These are phyloP conservation scores for Paramormyrops kingsleyae DNA, from an alignment of 2,113 vertebrate species.

Conservation along the genomic window DNA sequence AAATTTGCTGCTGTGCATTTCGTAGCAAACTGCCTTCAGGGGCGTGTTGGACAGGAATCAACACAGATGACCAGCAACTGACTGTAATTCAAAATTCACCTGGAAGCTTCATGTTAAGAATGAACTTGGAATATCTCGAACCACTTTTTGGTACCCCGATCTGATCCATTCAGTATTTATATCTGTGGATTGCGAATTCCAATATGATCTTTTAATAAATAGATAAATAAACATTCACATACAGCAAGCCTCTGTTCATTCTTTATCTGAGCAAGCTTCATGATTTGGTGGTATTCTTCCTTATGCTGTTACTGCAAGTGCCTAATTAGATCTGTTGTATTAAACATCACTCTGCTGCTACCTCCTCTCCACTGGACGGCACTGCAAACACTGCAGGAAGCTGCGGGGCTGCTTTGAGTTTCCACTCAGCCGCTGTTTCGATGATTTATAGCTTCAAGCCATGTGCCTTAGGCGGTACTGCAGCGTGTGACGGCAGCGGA, in stretches of 20 bases:
- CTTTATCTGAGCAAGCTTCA: not conserved
- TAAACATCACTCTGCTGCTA: not conserved
- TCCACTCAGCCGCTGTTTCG: not conserved
- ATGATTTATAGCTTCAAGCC: not conserved
- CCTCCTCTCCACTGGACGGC: not conserved
- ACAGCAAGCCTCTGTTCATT: not conserved
- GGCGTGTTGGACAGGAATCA: not conserved
- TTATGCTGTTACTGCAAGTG: not conserved
- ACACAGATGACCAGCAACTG: not conserved
- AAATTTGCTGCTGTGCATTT: not conserved
- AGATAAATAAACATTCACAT: not conserved
- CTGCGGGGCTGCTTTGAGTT: not conserved
- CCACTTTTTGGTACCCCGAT: not conserved
- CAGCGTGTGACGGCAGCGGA: not conserved
- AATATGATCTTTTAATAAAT: not conserved
- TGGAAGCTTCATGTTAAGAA: not conserved
- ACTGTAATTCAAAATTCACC: not conserved
- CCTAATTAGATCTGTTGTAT: not conserved
- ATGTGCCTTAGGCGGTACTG: not conserved
- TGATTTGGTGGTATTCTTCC: not conserved
- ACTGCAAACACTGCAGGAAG: not conserved
- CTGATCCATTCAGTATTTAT: not conserved
- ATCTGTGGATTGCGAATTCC: not conserved
- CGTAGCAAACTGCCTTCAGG: not conserved
- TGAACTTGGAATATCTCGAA: not conserved